These are phyloP conservation scores for Teinopalpus imperialis DNA, from an alignment of 2,888 invertebrate species.

Conservation along the genomic window DNA sequence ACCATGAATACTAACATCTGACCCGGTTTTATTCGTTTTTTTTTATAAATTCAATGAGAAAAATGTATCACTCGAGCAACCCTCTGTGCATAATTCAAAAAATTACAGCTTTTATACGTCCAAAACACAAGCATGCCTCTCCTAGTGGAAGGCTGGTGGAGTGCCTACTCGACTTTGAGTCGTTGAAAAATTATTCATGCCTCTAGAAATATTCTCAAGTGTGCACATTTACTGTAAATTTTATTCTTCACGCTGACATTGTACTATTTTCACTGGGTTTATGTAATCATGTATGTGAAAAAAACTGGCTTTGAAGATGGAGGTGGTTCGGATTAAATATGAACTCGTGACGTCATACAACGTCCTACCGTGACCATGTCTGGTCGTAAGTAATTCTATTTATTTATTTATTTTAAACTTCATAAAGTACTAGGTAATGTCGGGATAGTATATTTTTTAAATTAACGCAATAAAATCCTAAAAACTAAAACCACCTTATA, in stretches of 20 bases:
- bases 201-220: conserved; percentile 20
- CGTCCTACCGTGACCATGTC: no score
- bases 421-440: no score
- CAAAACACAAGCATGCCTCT: conserved; percentile 20
- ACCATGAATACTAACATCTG: neutral
- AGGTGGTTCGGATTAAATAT: no score
- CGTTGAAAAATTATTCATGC: conserved; percentile 24
- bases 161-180: conserved; percentile 19
- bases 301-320: no score
- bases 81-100: conserved; percentile 21
- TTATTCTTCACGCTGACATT: conserved; percentile 13
- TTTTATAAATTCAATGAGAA: conserved; percentile 21
- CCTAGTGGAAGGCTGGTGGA: conserved; percentile 7
- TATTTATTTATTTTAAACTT: no score
- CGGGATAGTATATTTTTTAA: no score
- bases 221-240: conserved; percentile 16
- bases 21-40: conserved; percentile 18
- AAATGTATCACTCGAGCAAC: conserved; percentile 24
- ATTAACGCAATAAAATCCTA: no score
- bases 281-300: no score
- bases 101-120: conserved; percentile 24
- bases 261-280: neutral
- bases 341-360: no score
- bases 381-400: no score
- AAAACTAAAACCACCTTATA: no score